Percentiles rank a stretch among this genome's conserved stretches.
Evolutionary conservation across 2,888 invertebrate genomes (phyloP).

Genomic region (Branchipolynoe longqiensis): DNA sequence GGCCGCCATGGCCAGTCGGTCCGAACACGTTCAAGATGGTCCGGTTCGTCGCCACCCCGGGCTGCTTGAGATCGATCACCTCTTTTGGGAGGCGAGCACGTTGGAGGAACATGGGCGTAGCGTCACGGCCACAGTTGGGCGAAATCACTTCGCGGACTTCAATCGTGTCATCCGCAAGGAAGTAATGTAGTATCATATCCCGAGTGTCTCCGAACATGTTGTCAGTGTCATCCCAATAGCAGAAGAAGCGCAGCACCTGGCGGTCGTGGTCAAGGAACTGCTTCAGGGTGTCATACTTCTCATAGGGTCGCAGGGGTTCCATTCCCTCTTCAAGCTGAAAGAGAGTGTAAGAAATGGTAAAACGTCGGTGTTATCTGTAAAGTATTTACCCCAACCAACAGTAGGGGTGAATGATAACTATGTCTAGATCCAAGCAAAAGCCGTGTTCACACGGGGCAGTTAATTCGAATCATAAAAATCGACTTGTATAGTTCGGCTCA

Average conservation of each 20-base stretch:
- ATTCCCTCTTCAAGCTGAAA: conserved; percentile 81
- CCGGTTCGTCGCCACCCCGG: conserved; percentile 79
- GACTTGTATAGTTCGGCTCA: no score
- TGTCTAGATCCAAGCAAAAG: no score
- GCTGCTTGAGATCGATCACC: conserved; percentile 77
- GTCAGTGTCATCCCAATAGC: conserved; percentile 93
- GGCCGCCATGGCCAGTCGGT: conserved; percentile 80
- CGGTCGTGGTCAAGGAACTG: conserved; percentile 92
- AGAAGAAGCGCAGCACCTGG: conserved; percentile 88
- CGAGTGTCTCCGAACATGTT: conserved; percentile 90
- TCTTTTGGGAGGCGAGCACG: conserved; percentile 91
- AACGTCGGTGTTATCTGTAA: no score
- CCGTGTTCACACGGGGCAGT: no score
- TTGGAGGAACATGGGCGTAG: conserved; percentile 88
- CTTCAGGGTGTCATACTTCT: conserved; percentile 85
- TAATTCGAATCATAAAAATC: no score
- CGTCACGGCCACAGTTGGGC: conserved; percentile 88
- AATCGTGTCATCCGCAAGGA: conserved; percentile 92
- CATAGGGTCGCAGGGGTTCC: conserved; percentile 82
- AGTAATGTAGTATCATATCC: conserved; percentile 90
- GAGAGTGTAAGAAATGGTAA: no score
- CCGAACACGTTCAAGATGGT: conserved; percentile 83
- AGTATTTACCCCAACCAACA: no score
- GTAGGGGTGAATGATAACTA: no score
- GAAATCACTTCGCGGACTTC: conserved; percentile 90